Percentiles rank a stretch among this genome's conserved stretches.
Conservation (phyloP, 2,797 vertebrate species). For the Artibeus jamaicensis region DNA sequence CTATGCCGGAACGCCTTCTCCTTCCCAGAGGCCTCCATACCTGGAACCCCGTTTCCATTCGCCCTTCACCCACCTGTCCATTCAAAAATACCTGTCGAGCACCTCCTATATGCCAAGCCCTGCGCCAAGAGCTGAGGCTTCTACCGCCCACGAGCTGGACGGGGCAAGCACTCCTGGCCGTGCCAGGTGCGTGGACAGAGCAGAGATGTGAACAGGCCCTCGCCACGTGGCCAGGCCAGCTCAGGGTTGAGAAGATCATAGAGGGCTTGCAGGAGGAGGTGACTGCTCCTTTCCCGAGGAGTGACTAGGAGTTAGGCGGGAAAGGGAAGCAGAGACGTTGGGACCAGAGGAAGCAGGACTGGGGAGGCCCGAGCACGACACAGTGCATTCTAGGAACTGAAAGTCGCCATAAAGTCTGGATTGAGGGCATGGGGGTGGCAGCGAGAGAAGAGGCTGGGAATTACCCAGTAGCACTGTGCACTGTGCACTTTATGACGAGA, state of each 20-base stretch:
- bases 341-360: neutral
- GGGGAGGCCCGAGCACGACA: neutral
- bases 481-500: neutral
- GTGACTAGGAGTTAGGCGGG: neutral
- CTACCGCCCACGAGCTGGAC: neutral
- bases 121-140: neutral
- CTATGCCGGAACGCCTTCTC: neutral
- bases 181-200: neutral
- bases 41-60: neutral
- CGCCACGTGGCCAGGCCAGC: neutral
- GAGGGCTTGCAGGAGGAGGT: neutral
- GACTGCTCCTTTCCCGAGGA: neutral
- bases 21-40: neutral
- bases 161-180: neutral
- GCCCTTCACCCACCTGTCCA: neutral
- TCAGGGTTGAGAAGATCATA: neutral
- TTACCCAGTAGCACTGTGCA: neutral
- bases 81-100: neutral
- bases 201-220: neutral
- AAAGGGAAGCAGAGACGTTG: neutral
- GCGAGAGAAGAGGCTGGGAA: neutral
- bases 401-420: neutral
- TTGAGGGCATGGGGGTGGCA: neutral
- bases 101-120: neutral
- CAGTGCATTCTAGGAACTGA: constrained; percentile 49